A percentile compares a stretch with the other conserved stretches of the same genome.
These are phyloP conservation scores for Rutilus rutilus DNA, from an alignment of 2,113 vertebrate genomes.

Conservation along the genomic window DNA sequence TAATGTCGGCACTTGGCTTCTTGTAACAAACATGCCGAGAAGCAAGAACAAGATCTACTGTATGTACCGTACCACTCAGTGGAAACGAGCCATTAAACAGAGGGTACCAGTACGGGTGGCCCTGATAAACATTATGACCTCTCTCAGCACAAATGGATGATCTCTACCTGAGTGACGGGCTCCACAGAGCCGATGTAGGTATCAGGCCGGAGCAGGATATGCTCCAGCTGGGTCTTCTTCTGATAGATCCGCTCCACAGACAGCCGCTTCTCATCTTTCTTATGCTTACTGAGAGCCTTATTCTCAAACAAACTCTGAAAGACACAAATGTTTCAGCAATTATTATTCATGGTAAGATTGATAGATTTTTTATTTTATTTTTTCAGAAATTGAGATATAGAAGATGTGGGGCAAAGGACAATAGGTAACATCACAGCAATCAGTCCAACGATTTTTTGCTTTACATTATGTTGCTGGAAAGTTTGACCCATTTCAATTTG, in stretches of 20 bases:
- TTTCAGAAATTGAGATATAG: background rate
- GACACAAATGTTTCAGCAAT: background rate
- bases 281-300: conserved; percentile 73
- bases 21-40: too few species aligned
- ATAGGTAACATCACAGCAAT: background rate
- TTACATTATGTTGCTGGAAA: background rate
- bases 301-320: conserved; percentile 80
- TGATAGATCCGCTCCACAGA: conserved; percentile 96
- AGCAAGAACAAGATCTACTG: too few species aligned
- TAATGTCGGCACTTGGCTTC: too few species aligned
- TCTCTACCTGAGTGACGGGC: conserved; percentile 87
- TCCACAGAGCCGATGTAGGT: conserved; percentile 98
- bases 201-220: conserved; percentile 96
- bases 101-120: background rate
- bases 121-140: background rate
- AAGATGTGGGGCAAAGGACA: background rate
- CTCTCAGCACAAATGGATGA: background rate
- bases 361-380: too few species aligned
- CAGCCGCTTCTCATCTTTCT: conserved; percentile 83
- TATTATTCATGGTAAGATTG: background rate
- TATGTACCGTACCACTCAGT: too few species aligned
- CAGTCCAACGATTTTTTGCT: background rate
- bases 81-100: background rate
- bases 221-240: conserved; percentile 98
- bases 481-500: too few species aligned